These are phyloP conservation scores for Sylvilagus floridanus DNA, from an alignment of 2,797 vertebrate species.

Conservation along the genomic window DNA sequence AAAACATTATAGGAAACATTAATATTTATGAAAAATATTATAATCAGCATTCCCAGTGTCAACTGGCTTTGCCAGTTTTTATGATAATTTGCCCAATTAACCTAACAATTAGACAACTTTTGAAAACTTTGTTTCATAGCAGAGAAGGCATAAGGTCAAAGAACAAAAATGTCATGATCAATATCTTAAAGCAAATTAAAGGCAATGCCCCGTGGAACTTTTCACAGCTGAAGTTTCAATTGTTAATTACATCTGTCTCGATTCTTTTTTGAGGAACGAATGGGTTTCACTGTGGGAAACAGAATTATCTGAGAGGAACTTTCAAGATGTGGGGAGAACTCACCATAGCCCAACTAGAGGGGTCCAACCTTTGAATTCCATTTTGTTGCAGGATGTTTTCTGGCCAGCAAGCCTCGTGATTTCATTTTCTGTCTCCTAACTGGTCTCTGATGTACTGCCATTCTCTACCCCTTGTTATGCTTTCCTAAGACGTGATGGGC, in stretches of 20 bases:
- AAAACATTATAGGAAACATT: neutral
- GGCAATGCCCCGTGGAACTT: neutral
- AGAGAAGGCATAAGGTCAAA: constrained; percentile 1
- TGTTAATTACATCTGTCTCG: neutral
- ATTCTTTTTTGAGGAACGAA: neutral
- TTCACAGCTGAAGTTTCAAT: neutral
- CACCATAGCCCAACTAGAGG: neutral
- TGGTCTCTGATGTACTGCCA: neutral
- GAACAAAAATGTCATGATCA: neutral
- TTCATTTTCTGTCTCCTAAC: neutral
- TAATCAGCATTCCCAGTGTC: neutral
- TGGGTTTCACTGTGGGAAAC: neutral
- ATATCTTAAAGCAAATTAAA: constrained; percentile 29
- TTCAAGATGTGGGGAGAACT: neutral
- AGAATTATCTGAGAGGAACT: neutral
- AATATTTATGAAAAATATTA: neutral
- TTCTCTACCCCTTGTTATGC: neutral
- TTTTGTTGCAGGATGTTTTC: neutral
- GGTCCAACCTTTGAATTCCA: neutral
- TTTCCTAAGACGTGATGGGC: constrained; percentile 19
- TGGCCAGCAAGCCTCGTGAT: neutral
- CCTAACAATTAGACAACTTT: neutral
- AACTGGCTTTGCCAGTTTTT: constrained; percentile 15
- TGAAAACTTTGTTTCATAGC: constrained; percentile 26
- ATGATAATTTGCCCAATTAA: neutral